Conservation (phyloP, 2,797 vertebrate genomes). For the Pipistrellus nathusii region DNA sequence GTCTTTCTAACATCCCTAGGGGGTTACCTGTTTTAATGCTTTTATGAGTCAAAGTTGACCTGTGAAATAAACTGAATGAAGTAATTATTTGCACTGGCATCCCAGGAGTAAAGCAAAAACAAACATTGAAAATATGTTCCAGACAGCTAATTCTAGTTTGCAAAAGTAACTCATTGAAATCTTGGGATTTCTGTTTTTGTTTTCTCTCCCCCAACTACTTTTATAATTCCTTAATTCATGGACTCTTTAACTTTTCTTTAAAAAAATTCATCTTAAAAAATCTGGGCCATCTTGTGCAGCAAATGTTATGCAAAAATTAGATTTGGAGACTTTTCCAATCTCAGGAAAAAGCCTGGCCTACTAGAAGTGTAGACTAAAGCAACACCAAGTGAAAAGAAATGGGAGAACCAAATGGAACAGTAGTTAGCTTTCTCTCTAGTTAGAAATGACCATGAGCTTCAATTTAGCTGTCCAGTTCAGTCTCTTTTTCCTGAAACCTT, state of each 20-base stretch:
- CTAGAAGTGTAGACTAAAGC: neutral
- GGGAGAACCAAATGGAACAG: neutral
- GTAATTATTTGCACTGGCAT: conserved; percentile 69
- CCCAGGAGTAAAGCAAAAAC: conserved; percentile 61
- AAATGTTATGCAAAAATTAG: neutral
- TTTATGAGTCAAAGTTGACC: conserved; percentile 74
- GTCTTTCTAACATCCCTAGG: conserved; percentile 30
- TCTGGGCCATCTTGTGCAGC: conserved; percentile 12
- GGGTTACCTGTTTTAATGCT: conserved; percentile 72
- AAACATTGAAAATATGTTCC: conserved; percentile 48
- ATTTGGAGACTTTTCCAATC: conserved; percentile 45
- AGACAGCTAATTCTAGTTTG: conserved; percentile 55
- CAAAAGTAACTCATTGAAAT: conserved; percentile 46
- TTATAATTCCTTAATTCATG: conserved; percentile 18
- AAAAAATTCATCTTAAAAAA: conserved; percentile 44
- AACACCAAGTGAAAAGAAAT: neutral
- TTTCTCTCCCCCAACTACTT: neutral
- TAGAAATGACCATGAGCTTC: conserved; percentile 56
- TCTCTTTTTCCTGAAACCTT: conserved; percentile 56
- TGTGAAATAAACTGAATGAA: conserved; percentile 73
- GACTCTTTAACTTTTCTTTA: conserved; percentile 33
- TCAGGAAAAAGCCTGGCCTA: neutral
- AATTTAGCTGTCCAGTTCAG: neutral
- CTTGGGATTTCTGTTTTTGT: neutral
- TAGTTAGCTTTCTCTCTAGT: conserved; percentile 56